Conservation (phyloP, 2,888 invertebrate species). For the Corbicula japonica region DNA sequence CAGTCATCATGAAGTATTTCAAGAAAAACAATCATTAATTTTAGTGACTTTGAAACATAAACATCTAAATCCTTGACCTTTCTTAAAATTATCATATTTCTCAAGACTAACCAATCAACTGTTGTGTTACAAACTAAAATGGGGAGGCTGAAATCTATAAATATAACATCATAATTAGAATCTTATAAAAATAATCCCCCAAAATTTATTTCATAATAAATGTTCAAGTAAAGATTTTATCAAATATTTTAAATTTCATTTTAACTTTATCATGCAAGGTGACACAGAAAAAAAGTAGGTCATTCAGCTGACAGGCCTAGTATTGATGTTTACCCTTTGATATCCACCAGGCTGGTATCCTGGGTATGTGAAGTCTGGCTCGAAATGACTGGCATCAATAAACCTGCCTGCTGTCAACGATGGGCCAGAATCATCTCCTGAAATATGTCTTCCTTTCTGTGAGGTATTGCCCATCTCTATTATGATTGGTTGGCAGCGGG, state of each 20-base stretch:
- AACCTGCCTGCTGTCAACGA: constrained; percentile 75
- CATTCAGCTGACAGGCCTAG: constrained; percentile 24
- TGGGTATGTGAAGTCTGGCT: constrained; percentile 30
- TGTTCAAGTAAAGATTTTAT: too few relatives aligned
- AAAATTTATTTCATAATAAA: too few relatives aligned
- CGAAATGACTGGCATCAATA: constrained; percentile 30
- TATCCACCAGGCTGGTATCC: constrained; percentile 28
- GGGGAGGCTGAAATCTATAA: too few relatives aligned
- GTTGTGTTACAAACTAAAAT: constrained; percentile 22
- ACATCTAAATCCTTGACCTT: constrained; percentile 65
- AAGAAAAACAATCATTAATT: constrained; percentile 34
- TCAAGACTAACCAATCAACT: constrained; percentile 47
- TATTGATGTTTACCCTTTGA: constrained; percentile 36
- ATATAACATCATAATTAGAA: too few relatives aligned
- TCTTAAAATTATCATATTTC: constrained; percentile 53
- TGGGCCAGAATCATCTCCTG: constrained; percentile 81
- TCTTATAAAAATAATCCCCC: too few relatives aligned
- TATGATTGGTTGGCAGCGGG: constrained; percentile 62
- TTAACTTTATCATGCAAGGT: too few relatives aligned
- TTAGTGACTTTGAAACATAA: constrained; percentile 65
- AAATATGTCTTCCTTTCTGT: constrained; percentile 74
- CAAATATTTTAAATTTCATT: too few relatives aligned
- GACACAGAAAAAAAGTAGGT: constrained; percentile 23
- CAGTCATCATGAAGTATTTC: constrained; percentile 24
- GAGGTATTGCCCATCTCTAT: constrained; percentile 75